These are phyloP conservation scores for Mellilla xanthometata DNA, from an alignment of 2,888 invertebrate species.

Conservation along the genomic window DNA sequence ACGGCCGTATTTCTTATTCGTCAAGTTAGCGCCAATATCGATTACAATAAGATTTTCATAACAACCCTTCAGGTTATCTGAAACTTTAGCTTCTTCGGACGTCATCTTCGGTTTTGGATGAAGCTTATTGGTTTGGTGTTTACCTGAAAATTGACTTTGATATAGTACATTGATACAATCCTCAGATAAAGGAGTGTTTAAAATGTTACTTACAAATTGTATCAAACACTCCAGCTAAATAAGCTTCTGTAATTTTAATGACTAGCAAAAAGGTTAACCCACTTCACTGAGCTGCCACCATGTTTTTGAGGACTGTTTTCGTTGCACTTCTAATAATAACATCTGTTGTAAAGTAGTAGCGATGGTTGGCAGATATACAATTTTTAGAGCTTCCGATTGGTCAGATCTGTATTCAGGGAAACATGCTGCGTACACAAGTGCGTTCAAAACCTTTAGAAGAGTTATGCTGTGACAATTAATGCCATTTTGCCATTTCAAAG, in stretches of 20 bases:
- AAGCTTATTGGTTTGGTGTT: constrained; percentile 79
- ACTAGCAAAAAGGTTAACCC: constrained; percentile 68
- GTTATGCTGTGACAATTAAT: no score
- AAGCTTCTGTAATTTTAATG: constrained; percentile 71
- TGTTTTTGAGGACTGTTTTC: constrained; percentile 55
- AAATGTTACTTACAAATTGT: constrained; percentile 69
- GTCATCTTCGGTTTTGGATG: constrained; percentile 72
- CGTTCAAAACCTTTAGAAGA: no score
- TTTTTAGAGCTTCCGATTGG: no score
- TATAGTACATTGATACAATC: constrained; percentile 22
- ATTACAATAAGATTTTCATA: constrained; percentile 96
- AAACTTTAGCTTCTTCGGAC: constrained; percentile 77
- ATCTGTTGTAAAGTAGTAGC: no score
- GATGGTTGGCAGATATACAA: no score
- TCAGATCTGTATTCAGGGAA: no score
- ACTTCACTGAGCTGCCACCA: constrained; percentile 77
- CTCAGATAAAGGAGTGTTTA: constrained; percentile 6
- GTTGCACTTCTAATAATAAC: background rate
- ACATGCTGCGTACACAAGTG: no score
- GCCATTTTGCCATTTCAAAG: no score
- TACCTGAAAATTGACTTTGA: constrained; percentile 52
- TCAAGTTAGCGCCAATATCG: constrained; percentile 96
- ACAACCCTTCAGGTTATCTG: constrained; percentile 87
- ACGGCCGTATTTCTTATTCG: constrained; percentile 95
- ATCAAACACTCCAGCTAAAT: constrained; percentile 80